phyloP scores from a whole-genome alignment of 2,888 invertebrate species.

The Diaprepes abbreviatus region DNA sequence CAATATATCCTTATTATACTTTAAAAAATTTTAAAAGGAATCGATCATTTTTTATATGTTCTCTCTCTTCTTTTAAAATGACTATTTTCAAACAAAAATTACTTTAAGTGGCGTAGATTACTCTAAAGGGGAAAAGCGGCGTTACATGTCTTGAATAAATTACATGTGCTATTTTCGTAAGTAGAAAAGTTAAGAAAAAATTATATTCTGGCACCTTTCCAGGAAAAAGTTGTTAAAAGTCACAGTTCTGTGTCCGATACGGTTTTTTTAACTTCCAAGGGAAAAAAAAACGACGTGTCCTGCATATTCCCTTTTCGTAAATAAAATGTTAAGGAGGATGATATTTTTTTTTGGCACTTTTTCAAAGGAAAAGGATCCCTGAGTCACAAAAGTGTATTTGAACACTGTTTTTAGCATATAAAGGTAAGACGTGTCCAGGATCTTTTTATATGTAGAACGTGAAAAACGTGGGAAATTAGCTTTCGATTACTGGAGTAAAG shows the following conservation, averaged over 20 bases:
- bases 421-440: not conserved
- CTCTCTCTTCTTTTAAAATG: no score
- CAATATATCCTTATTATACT: no score
- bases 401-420: slow-evolving; percentile 1
- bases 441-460: not conserved
- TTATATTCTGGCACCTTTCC: no score
- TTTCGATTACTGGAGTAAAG: not conserved
- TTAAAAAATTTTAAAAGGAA: no score
- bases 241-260: not conserved
- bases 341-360: not conserved
- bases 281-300: not conserved
- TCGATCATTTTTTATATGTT: no score
- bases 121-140: no score
- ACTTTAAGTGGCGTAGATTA: no score
- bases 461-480: not conserved
- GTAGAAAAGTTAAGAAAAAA: no score
- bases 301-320: not conserved
- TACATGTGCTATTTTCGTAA: no score
- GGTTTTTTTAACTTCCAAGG: not conserved
- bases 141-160: no score
- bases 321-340: not conserved
- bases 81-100: no score
- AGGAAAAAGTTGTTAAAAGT: no score
- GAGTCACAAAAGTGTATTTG: slow-evolving; percentile 2
- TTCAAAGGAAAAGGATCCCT: not conserved